Conservation (phyloP, 1,140 invertebrate genomes). For the Laodelphax striatellus region DNA sequence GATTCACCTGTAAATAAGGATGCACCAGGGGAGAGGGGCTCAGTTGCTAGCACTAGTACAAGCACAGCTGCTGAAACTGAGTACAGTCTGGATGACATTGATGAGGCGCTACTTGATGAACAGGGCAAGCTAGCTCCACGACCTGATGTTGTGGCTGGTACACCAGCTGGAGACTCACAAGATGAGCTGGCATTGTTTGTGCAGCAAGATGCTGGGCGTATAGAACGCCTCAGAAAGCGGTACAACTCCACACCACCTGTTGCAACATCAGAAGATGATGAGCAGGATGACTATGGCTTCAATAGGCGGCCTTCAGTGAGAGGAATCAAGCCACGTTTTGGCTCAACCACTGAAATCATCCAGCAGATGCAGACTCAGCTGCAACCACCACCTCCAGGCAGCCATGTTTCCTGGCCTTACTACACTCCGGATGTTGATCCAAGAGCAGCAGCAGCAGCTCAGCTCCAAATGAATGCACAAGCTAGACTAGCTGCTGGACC, state of each 20-base stretch:
- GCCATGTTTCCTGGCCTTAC: conserved; percentile 46
- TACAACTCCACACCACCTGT: conserved; percentile 32
- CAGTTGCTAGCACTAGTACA: conserved; percentile 33
- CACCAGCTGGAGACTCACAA: conserved; percentile 39
- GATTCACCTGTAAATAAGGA: conserved; percentile 3
- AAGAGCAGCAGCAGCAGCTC: conserved; percentile 16
- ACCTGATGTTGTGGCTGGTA: conserved; percentile 66
- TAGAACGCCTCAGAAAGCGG: conserved; percentile 65
- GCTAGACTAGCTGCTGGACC: neutral
- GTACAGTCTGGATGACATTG: conserved; percentile 54
- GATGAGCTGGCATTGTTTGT: conserved; percentile 76
- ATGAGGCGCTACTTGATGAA: conserved; percentile 39
- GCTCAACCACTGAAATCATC: conserved; percentile 66
- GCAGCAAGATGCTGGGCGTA: conserved; percentile 65
- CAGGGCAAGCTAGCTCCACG: conserved; percentile 35
- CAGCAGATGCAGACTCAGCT: conserved; percentile 66
- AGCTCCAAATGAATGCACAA: neutral
- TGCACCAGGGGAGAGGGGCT: conserved; percentile 34
- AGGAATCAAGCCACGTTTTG: conserved; percentile 58
- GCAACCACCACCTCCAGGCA: conserved; percentile 34
- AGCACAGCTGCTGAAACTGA: conserved; percentile 31
- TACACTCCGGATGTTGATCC: conserved; percentile 37
- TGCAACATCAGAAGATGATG: conserved; percentile 50
- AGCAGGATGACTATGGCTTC: conserved; percentile 81
- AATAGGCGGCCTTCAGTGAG: conserved; percentile 74